Base-by-base conservation (phyloP, 2,113 vertebrate species). In the Cettia cetti region DNA sequence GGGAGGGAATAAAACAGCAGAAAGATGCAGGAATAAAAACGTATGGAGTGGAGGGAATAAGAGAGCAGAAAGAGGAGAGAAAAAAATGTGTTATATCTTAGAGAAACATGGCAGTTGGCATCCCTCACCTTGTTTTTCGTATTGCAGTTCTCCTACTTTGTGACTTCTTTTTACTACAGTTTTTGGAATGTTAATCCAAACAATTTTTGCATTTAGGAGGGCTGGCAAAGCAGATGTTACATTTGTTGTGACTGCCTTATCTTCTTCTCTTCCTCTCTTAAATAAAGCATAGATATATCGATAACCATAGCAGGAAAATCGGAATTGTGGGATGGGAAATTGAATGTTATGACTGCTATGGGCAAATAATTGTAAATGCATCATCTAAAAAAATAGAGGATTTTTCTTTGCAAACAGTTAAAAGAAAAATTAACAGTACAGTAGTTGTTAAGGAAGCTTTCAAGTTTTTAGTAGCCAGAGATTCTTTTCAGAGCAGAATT, bases 1-100 rank as follows among this genome's bases (percentile, higher is more conserved):
- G 4, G 4, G 28, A 6, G 26, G 60, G 8, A n/a, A 45, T 9
- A 45, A 35, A 8, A 69, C 44, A 44, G 44, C 44, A 45, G 44
- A 45, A 45, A 39, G 60, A 31, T 6, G 14, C 28, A 16, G 66
- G 68, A 44, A 17, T 44, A 44, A 44, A 16, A 44, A 8, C 42
- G 17, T 45, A 45, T 45, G 45, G 45, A 45, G 45, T 3, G 10
- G 20, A 21, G 4, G 20, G 45, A 47, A 47, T 11, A 47, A 11
- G 20, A 47, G 11, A 2, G 20, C 98, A 99, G 24, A 39, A 27
- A 12, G 56, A 80, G 47, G 64, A 59, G 15, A 47, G 14, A 50
- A 90, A 10, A 65, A 92, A 22, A 57, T 97, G 97, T 23, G 2
- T 80, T 54, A 0, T 97, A 15, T 96, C 93, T 27, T 97, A 97